Conservation (phyloP, 1,140 invertebrate species). For the Lerema accius region DNA sequence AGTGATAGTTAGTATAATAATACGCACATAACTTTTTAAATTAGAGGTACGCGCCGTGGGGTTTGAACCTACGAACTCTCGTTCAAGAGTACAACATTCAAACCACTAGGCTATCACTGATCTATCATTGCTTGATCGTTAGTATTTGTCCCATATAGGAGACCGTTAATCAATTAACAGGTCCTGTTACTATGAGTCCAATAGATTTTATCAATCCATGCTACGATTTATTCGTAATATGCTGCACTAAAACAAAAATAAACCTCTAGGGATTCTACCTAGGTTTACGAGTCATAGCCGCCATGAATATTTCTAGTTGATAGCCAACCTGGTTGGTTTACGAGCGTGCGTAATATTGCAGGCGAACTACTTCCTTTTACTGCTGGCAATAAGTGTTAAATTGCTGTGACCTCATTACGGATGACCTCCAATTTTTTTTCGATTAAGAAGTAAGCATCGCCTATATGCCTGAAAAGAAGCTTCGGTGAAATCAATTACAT, state of each 20-base stretch:
- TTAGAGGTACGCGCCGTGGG: too few relatives aligned
- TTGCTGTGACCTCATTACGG: conserved; percentile 14
- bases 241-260: conserved; percentile 25
- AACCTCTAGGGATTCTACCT: conserved; percentile 15
- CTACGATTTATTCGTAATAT: background rate
- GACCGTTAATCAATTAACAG: too few relatives aligned
- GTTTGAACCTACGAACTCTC: too few relatives aligned
- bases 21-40: too few relatives aligned
- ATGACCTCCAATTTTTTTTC: conserved; percentile 1
- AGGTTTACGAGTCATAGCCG: conserved; percentile 24
- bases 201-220: too few relatives aligned
- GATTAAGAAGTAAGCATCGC: background rate
- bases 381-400: conserved; percentile 23
- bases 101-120: too few relatives aligned
- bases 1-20: too few relatives aligned
- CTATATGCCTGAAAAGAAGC: too few relatives aligned
- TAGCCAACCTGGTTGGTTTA: conserved; percentile 25
- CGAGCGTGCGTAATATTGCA: conserved; percentile 27
- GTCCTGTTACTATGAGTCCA: too few relatives aligned
- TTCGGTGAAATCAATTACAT: background rate
- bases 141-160: too few relatives aligned
- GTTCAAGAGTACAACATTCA: too few relatives aligned
- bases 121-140: too few relatives aligned
- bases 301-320: conserved; percentile 31
- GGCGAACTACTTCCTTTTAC: conserved; percentile 26